phyloP scores from a whole-genome alignment of 2,113 vertebrate genomes.

The Thamnophis sirtalis region DNA sequence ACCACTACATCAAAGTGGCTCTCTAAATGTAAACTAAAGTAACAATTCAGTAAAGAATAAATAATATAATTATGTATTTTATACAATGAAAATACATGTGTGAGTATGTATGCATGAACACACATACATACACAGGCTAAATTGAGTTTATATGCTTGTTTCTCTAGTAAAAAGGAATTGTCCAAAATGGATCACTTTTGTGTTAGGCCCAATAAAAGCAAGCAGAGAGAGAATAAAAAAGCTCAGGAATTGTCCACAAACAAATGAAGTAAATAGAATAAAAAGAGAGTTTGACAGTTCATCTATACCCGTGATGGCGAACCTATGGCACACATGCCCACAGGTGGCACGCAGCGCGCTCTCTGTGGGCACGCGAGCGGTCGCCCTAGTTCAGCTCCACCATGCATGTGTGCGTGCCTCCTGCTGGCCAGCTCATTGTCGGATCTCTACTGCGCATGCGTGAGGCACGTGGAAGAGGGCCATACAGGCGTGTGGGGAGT shows the following conservation, averaged over 20 bases:
- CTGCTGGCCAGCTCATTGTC: too few species aligned
- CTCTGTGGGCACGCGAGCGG: too few species aligned
- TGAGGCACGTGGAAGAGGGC: too few species aligned
- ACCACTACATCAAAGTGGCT: neutral
- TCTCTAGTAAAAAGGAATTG: neutral
- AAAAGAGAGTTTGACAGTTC: neutral
- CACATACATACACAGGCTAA: too few species aligned
- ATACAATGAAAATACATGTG: neutral
- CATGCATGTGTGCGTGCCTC: too few species aligned
- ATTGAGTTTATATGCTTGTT: neutral
- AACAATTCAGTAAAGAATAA: neutral
- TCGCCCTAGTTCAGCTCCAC: too few species aligned
- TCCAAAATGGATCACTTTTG: neutral
- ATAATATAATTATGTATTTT: neutral
- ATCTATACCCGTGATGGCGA: too few species aligned
- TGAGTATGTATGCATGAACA: neutral
- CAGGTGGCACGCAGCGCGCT: too few species aligned
- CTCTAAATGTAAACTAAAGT: neutral
- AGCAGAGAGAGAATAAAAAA: neutral
- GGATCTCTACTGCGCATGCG: too few species aligned
- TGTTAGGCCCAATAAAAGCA: neutral
- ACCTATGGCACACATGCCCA: too few species aligned
- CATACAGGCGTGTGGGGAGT: too few species aligned
- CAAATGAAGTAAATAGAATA: neutral
- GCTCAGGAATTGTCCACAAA: neutral